Evolutionary conservation across 2,113 vertebrate species (phyloP), one percentile per base, ranked within the genome.

Genomic region (Bagarius yarrelli): DNA sequence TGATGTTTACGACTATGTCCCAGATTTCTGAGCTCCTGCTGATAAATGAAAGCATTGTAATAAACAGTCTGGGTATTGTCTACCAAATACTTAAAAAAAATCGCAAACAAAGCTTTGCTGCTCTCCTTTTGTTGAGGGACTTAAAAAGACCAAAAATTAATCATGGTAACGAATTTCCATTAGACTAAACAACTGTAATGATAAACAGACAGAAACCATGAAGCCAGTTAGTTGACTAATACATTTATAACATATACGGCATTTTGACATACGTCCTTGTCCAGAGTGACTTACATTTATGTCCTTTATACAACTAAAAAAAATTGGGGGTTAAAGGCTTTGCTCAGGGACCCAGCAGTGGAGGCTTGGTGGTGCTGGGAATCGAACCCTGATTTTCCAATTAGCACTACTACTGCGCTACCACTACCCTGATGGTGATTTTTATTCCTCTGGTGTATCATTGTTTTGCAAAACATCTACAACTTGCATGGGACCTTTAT

Each of bases 11-110:
- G 23, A 59, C 30, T 18, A 60, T n/a, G 67, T 70, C 80, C 76
- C 34, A 78, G 75, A 67, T 82, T 47, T 79, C 61, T 55, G 18
- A 13, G 63, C 57, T 34, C 70, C 8, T 73, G 50, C 83, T 81
- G 69, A 81, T 81, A 75, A 79, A 74, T 30, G 66, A 53, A 69
- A 44, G 69, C 55, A 21, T 59, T 81, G 53, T 63, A 16, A 32
- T 61, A 71, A 81, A 67, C 59, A 36, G 69, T 32, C n/a, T 30
- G 34, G 40, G n/a, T 30, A 27, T 56, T 70, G 52, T 60, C 57
- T 52, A n/a, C 6, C n/a, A 53, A 34, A 63, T 57, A 52, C 67
- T 52, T 6, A 21, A 57, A 21, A 56, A 30, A 4, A 36, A 47
- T 36, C 11, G 25, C 63, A 21, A 44, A 11, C 47, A 55, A 27